These are phyloP conservation scores for Dicranocentrus wangi DNA, from an alignment of 2,888 invertebrate genomes.

Conservation along the genomic window DNA sequence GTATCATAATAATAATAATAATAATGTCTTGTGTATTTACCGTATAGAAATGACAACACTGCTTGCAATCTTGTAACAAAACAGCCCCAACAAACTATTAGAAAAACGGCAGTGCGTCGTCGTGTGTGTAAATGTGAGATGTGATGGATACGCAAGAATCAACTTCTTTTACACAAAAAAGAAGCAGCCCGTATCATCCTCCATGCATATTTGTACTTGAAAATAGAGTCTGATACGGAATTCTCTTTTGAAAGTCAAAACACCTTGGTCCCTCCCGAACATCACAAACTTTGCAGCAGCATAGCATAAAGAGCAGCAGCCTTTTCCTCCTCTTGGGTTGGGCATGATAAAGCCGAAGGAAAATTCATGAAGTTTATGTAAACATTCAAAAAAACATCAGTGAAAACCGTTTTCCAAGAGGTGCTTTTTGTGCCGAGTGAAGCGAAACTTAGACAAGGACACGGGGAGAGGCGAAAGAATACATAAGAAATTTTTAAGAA, in stretches of 20 bases:
- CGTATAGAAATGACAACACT: conserved; percentile 25
- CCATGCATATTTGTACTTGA: conserved; percentile 24
- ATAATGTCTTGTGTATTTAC: conserved; percentile 20
- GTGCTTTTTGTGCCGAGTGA: conserved; percentile 28
- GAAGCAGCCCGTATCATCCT: conserved; percentile 35
- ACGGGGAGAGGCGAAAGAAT: too few relatives aligned
- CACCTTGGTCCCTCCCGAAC: conserved; percentile 29
- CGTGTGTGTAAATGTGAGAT: too few relatives aligned
- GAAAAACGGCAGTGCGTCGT: conserved; percentile 34
- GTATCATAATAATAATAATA: too few relatives aligned
- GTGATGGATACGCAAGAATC: conserved; percentile 52
- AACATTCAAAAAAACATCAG: conserved; percentile 47
- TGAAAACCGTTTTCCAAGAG: conserved; percentile 45
- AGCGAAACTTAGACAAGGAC: conserved; percentile 30
- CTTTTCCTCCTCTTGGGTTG: conserved; percentile 33
- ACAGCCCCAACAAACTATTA: too few relatives aligned
- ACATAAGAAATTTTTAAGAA: background rate
- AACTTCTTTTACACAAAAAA: conserved; percentile 24
- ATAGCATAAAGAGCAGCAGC: too few relatives aligned
- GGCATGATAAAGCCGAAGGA: conserved; percentile 39
- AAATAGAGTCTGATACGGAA: conserved; percentile 29
- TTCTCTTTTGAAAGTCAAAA: conserved; percentile 51
- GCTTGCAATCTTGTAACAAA: conserved; percentile 33
- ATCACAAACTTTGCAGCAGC: too few relatives aligned
- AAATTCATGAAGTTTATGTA: conserved; percentile 54